Conservation (phyloP, 2,113 vertebrate species). For the Nesogale talazaci region DNA sequence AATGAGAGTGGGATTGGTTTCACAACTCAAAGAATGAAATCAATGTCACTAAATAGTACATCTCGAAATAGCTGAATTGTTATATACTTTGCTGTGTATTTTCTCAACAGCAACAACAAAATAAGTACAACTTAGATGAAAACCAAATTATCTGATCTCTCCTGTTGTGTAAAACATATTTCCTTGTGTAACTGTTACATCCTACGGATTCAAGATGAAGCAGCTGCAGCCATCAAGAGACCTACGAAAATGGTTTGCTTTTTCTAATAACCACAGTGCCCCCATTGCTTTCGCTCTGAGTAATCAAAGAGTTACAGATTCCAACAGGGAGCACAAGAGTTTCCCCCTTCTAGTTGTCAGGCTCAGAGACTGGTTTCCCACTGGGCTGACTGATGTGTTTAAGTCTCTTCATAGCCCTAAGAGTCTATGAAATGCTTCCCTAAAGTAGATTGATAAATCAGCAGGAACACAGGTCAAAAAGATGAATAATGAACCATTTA, state of each 20-base stretch:
- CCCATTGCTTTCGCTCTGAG: not conserved
- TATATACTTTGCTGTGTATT: not conserved
- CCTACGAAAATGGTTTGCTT: not conserved
- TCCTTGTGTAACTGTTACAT: not conserved
- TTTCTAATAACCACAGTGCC: not conserved
- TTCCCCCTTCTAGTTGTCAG: not conserved
- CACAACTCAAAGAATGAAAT: not conserved
- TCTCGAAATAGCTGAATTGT: not conserved
- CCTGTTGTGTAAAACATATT: not conserved
- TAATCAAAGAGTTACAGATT: not conserved
- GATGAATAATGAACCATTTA: not conserved
- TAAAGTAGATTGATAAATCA: not conserved
- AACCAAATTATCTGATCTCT: not conserved
- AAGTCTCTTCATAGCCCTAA: too few species aligned
- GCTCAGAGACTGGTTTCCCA: not conserved
- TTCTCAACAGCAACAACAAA: not conserved
- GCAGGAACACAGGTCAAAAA: not conserved
- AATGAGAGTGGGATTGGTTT: not conserved
- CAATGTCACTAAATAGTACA: not conserved
- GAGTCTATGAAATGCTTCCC: not conserved
- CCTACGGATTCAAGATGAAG: not conserved
- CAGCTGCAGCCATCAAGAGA: not conserved
- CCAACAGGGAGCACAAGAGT: not conserved
- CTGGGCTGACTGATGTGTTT: too few species aligned
- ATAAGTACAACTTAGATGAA: not conserved